These are phyloP conservation scores for Lerista edwardsae DNA, from an alignment of 2,797 vertebrate genomes.

Conservation along the genomic window DNA sequence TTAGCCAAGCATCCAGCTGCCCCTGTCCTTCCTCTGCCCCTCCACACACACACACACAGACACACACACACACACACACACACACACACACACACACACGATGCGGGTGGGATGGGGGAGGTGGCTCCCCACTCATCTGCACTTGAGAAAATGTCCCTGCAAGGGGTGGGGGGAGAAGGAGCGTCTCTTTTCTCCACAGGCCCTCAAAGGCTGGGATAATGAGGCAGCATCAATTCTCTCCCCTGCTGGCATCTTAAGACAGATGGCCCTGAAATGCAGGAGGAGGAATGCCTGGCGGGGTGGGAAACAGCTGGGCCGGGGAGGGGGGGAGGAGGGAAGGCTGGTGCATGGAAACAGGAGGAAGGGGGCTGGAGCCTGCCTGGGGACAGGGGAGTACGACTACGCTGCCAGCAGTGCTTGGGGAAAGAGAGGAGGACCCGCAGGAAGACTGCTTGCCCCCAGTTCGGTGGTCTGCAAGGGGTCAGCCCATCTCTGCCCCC, in stretches of 20 bases:
- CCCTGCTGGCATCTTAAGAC: neutral
- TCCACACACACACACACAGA: too few species aligned
- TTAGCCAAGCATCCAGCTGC: neutral
- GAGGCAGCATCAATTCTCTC: neutral
- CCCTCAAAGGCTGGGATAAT: neutral
- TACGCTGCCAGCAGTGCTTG: too few species aligned
- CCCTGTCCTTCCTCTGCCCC: too few species aligned
- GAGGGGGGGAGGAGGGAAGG: neutral
- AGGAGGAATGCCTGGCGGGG: neutral
- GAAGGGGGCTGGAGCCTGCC: rapidly evolving
- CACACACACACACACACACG: too few species aligned
- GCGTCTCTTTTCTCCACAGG: neutral
- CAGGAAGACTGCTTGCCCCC: too few species aligned
- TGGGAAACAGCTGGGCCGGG: neutral
- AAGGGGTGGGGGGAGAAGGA: neutral
- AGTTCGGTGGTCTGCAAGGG: too few species aligned
- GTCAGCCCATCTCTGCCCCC: too few species aligned
- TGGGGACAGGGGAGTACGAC: too few species aligned
- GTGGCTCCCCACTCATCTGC: neutral
- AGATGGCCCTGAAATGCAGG: neutral
- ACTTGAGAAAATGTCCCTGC: neutral
- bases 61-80: too few species aligned
- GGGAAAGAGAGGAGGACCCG: too few species aligned
- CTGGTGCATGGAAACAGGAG: neutral
- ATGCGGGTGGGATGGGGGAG: neutral